Conservation (phyloP, 2,888 invertebrate genomes). For the Artemia sinica region DNA sequence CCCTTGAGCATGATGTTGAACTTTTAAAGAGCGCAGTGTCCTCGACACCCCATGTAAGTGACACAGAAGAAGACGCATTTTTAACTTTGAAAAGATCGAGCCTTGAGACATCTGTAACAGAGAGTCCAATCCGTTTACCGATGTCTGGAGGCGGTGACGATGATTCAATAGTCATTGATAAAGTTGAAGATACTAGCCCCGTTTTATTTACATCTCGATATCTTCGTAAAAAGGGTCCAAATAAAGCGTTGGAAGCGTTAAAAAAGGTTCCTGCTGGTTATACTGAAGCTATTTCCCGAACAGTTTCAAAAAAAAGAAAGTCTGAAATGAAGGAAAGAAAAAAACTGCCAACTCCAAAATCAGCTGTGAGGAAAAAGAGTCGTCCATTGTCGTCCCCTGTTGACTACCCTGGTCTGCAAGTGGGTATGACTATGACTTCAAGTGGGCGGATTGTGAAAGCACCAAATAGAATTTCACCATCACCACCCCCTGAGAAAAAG, state of each 20-base stretch:
- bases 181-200: neutral
- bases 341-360: neutral
- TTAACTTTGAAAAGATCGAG: neutral
- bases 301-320: neutral
- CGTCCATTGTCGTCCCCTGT: neutral
- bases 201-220: neutral
- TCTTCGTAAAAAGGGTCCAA: conserved; percentile 7
- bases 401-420: neutral
- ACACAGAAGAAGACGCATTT: conserved; percentile 5
- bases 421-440: neutral
- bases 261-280: conserved; percentile 3
- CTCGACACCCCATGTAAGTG: neutral
- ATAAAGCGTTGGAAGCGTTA: neutral
- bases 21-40: neutral
- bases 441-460: neutral
- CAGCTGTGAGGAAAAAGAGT: neutral
- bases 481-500: neutral
- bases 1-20: neutral
- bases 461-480: conserved; percentile 3
- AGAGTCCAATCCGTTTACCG: neutral
- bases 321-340: neutral
- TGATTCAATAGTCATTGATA: conserved; percentile 4
- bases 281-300: conserved; percentile 5
- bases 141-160: neutral
- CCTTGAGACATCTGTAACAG: neutral